Conservation (phyloP, 2,888 invertebrate genomes). For the Eristalinus aeneus region DNA sequence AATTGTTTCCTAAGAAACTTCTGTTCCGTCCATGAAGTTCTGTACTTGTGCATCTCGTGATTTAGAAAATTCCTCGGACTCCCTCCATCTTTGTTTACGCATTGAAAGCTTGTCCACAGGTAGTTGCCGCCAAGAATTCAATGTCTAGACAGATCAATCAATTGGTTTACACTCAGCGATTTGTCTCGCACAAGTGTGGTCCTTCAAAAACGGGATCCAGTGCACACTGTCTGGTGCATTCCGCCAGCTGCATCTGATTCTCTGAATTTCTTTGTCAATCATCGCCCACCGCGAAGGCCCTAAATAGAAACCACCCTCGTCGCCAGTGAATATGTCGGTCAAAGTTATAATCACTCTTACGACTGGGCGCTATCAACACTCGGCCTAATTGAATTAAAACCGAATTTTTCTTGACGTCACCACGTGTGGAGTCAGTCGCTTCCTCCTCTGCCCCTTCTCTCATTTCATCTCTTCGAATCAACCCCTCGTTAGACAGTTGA, state of each 20-base stretch:
- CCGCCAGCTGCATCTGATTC: too few species aligned
- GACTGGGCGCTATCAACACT: neutral
- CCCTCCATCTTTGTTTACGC: neutral
- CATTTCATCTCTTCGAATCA: neutral
- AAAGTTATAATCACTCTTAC: neutral
- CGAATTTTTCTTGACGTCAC: constrained; percentile 27
- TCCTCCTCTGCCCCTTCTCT: neutral
- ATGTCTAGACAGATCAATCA: neutral
- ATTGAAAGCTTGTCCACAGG: neutral
- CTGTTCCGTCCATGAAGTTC: neutral
- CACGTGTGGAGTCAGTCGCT: constrained; percentile 21
- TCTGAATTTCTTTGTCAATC: neutral
- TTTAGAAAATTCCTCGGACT: too few species aligned
- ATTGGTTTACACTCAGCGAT: neutral
- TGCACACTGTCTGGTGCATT: neutral
- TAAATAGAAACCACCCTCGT: neutral
- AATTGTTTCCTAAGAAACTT: neutral
- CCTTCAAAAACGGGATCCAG: neutral
- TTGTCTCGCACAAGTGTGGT: neutral
- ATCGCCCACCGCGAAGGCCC: neutral
- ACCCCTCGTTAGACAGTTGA: constrained; percentile 18
- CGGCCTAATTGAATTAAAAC: constrained; percentile 23
- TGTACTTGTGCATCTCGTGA: too few species aligned
- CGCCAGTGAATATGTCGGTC: neutral
- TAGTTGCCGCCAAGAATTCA: neutral